Base-by-base conservation (phyloP, 2,113 vertebrate genomes). In the Cyprinodon tularosa region DNA sequence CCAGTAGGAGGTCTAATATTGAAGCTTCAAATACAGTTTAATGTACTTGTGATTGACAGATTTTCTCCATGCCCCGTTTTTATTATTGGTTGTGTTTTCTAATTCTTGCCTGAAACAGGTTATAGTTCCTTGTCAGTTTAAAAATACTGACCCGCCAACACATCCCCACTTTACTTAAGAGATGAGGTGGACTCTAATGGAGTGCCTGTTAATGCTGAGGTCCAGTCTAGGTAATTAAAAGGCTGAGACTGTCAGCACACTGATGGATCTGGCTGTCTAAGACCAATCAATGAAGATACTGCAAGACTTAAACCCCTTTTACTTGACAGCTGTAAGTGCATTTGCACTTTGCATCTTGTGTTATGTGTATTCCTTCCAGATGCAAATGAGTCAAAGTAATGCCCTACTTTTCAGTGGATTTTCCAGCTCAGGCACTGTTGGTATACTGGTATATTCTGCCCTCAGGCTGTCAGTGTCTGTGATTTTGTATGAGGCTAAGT, bases 391-490 rank as follows among this genome's bases (percentile, higher is more conserved):
- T 53, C 59, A 80, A 68, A 71, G 66, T 67, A 79, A 74, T 83
- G 91, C 29, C 87, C 89, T 88, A 86, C 84, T 88, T 88, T 84
- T 88, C 50, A 57, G 50, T n/a, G 50, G 20, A 15, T 57, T 20
- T 57, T 6, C 20, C 50, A 57, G 50, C 81, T 48, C 81, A 86
- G 69, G 84, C 61, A 68, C 78, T 76, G 76, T 62, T n/a, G 38
- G 71, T 50, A 72, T 48, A 40, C 75, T 67, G 74, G 13, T 2
- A 42, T 71, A 42, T 71, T 50, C 50, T 71, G 69, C 77, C 81
- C 76, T 79, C 40, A 3, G 78, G 84, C 78, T 17, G 5, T 78
- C 57, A 67, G 36, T 66, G n/a, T 85, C 78, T 65, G 3, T 77
- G 73, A 12, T 60, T 68, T 22, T 72, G 42, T 66, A 42, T 38